phyloP scores from a whole-genome alignment of 1,140 invertebrate genomes.

The Potamilus streckersoni region DNA sequence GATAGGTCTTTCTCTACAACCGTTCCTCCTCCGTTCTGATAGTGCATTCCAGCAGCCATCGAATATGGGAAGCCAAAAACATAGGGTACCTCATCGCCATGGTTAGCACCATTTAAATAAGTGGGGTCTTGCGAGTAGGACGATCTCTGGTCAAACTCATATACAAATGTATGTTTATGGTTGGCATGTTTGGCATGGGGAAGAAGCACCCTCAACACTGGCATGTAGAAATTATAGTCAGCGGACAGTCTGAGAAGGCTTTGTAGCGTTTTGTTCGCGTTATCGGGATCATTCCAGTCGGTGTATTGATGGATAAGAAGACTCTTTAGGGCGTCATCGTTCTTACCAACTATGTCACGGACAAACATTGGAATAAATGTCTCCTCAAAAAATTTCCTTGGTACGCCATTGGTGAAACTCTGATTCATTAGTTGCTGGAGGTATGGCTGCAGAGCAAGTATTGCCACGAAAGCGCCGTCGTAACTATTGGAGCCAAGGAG shows the following conservation, averaged over 20 bases:
- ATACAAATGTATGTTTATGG: constrained; percentile 10
- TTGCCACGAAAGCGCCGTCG: constrained; percentile 18
- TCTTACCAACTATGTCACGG: constrained; percentile 84
- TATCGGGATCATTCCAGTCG: constrained; percentile 86
- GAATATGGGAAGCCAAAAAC: constrained; percentile 21
- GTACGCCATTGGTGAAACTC: constrained; percentile 4
- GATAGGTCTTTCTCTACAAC: not conserved
- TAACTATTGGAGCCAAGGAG: constrained; percentile 19
- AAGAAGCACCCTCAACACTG: constrained; percentile 1
- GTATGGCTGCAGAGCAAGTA: constrained; percentile 10
- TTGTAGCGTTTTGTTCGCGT: constrained; percentile 72
- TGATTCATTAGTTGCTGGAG: not conserved
- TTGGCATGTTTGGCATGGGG: constrained; percentile 1
- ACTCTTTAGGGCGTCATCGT: constrained; percentile 95
- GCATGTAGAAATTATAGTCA: constrained; percentile 15
- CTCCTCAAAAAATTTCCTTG: constrained; percentile 13
- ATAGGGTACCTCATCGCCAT: constrained; percentile 27
- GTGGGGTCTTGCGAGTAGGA: constrained; percentile 6
- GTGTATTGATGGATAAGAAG: constrained; percentile 89
- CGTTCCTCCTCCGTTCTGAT: not conserved
- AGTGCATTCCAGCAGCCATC: constrained; percentile 16
- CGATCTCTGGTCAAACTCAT: constrained; percentile 10
- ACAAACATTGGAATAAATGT: constrained; percentile 76
- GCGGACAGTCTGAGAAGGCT: constrained; percentile 12
- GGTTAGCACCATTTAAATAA: constrained; percentile 21